phyloP scores from a whole-genome alignment of 2,888 invertebrate genomes.

The Trissoscelio sp. region DNA sequence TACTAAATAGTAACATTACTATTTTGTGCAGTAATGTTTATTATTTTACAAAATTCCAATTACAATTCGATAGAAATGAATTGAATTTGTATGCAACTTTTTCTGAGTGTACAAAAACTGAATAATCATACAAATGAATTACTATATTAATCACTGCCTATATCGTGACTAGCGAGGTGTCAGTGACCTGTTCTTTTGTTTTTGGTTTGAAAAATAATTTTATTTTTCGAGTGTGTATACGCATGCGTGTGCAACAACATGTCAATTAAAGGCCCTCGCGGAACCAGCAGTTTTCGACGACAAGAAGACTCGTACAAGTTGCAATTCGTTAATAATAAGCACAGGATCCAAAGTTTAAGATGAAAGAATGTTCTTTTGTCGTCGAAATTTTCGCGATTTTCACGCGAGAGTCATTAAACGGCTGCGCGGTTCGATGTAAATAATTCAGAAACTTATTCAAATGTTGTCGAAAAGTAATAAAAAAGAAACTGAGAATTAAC shows the following conservation, averaged over 20 bases:
- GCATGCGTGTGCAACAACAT: slow-evolving; percentile 44
- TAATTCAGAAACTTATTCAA: slow-evolving; percentile 39
- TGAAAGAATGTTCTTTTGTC: slow-evolving; percentile 38
- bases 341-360: slow-evolving; percentile 32
- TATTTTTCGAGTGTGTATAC: slow-evolving; percentile 17
- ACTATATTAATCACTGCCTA: slow-evolving; percentile 78
- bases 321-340: slow-evolving; percentile 61
- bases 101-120: slow-evolving; percentile 26
- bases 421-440: slow-evolving; percentile 60
- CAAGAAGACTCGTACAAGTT: slow-evolving; percentile 31
- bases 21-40: no score
- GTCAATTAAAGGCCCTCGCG: slow-evolving; percentile 64
- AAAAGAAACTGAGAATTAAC: slow-evolving; percentile 16
- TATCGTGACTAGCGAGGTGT: slow-evolving; percentile 70
- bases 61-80: no score
- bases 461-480: slow-evolving; percentile 32
- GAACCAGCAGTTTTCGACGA: slow-evolving; percentile 46
- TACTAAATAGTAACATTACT: no score
- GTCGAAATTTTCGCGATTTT: slow-evolving; percentile 29
- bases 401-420: slow-evolving; percentile 51
- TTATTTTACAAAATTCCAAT: no score
- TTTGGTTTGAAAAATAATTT: slow-evolving; percentile 13
- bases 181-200: slow-evolving; percentile 50
- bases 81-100: no score
- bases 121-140: slow-evolving; percentile 55